Base-by-base conservation (phyloP, 2,797 vertebrate genomes). In the Cynodonichthys magdalenae region DNA sequence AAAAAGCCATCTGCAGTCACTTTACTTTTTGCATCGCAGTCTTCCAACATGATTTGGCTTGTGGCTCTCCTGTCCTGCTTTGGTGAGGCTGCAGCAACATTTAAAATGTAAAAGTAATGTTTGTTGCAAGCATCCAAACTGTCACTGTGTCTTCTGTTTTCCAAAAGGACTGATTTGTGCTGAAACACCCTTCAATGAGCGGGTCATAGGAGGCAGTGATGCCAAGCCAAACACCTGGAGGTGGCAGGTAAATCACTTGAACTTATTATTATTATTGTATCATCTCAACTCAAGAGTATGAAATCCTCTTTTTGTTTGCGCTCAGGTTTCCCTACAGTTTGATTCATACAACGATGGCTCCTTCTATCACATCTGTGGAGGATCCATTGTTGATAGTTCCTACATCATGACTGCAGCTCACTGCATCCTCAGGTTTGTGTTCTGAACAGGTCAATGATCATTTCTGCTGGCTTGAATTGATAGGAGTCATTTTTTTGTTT, bases 391-490 rank as follows among this genome's bases (percentile, higher is more conserved):
- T 28, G 41, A 36, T 39, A 0, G 3, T 20, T 57, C 15, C n/a
- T n/a, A 83, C 28, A 10, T 92, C 44, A 49, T 92, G 86, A 93
- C 90, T 3, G 89, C 90, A 18, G 92, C 90, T 50, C 91, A 93
- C 77, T 92, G 91, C 42, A 91, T 92, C 55, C 28, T 85, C 47
- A 84, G 82, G 89, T 91, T 60, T 24, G 57, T 2, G 19, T 14
- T 50, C n/a, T 15, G 27, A 60, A 18, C 4, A 27, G 29, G 17
- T 52, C 18, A 5, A 14, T 27, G 0, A 14, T 53, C 9, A 28
- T 48, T 11, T 63, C 15, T 63, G 2, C 2, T 59, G 31, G 3
- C 0, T 3, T 74, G 45, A 2, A 66, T 42, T 10, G 34, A 66
- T 51, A 8, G 19, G 14, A 57, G 12, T 18, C n/a, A 27, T 4